phyloP scores from a whole-genome alignment of 1,140 invertebrate species.

The Whitmania pigra region DNA sequence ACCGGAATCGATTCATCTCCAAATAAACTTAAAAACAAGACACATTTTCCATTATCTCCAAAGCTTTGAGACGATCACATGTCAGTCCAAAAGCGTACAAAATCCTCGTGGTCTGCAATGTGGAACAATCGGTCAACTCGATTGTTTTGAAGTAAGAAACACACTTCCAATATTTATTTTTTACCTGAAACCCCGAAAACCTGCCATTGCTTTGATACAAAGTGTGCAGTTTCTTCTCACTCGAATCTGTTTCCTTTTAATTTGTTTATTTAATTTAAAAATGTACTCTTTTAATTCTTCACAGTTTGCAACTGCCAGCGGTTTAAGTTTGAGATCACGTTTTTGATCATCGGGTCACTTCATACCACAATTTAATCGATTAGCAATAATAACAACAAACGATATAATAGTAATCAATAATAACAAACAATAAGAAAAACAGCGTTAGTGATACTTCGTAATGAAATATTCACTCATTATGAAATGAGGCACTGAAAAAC shows the following conservation, averaged over 20 bases:
- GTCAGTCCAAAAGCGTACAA: neutral
- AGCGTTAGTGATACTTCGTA: no score
- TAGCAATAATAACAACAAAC: no score
- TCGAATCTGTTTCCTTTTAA: neutral
- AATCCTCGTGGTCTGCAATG: neutral
- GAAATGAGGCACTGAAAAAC: no score
- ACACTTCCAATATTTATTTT: neutral
- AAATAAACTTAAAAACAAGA: neutral
- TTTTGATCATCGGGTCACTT: no score
- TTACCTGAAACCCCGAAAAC: neutral
- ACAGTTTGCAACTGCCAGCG: neutral
- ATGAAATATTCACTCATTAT: no score
- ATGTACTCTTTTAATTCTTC: neutral
- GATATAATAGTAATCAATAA: no score
- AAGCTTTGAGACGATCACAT: slow-evolving; percentile 2
- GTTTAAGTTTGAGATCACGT: no score
- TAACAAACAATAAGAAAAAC: no score
- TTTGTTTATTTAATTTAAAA: neutral
- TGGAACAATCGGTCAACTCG: neutral
- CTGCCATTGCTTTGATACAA: slow-evolving; percentile 1
- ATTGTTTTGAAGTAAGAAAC: neutral
- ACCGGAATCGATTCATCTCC: neutral
- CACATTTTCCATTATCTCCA: slow-evolving; percentile 3
- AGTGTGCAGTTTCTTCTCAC: neutral
- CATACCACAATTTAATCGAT: no score